phyloP scores from a whole-genome alignment of 2,888 invertebrate species.

The Macaria liturata region DNA sequence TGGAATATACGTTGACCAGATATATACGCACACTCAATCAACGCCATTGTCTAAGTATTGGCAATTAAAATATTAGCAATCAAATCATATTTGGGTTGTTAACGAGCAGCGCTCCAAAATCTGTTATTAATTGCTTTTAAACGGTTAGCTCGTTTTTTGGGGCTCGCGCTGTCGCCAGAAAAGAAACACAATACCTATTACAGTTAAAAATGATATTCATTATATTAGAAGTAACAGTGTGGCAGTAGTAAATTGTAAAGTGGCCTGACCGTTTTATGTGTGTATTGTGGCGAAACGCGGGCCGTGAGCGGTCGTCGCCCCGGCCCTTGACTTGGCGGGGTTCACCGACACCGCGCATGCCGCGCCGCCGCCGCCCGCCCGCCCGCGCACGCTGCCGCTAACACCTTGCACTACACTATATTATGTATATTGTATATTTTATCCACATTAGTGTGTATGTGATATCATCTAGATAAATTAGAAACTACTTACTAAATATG shows the following conservation, averaged over 20 bases:
- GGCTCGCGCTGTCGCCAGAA: constrained; percentile 23
- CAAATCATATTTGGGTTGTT: constrained; percentile 22
- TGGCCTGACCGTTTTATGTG: constrained; percentile 56
- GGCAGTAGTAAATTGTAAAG: constrained; percentile 50
- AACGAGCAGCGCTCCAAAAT: constrained; percentile 24
- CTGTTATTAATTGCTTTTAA: constrained; percentile 28
- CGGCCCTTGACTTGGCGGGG: constrained; percentile 79
- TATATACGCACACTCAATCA: constrained; percentile 9
- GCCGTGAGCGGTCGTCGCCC: constrained; percentile 77
- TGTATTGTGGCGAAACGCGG: constrained; percentile 65
- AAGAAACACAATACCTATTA: constrained; percentile 29
- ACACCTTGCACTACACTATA: neutral
- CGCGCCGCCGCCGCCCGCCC: constrained; percentile 39
- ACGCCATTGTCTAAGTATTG: constrained; percentile 12
- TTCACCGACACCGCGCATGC: constrained; percentile 75
- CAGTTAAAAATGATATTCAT: constrained; percentile 32
- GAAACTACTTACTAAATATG: too few relatives aligned
- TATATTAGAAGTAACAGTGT: constrained; percentile 31
- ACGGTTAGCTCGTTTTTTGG: constrained; percentile 24
- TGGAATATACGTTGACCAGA: too few relatives aligned
- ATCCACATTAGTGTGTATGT: too few relatives aligned
- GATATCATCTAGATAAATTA: too few relatives aligned
- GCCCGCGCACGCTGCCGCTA: constrained; percentile 37
- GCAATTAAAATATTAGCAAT: constrained; percentile 25
- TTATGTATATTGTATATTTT: too few relatives aligned